These are phyloP conservation scores for Sesia bembeciformis DNA, from an alignment of 2,888 invertebrate genomes.

Conservation along the genomic window DNA sequence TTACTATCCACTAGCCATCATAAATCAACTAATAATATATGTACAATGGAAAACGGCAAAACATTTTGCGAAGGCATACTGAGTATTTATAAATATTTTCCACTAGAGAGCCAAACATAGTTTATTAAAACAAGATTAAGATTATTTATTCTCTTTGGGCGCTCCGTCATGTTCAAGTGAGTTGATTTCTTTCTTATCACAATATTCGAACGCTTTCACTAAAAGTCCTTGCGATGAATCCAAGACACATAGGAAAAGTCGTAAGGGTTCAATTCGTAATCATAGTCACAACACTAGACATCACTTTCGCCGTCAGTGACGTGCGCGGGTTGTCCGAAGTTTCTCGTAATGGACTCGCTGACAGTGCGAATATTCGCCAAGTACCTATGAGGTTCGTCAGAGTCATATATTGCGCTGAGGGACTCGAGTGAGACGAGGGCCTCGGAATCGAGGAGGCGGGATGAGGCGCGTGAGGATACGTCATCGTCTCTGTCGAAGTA, in stretches of 20 bases:
- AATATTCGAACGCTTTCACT: conserved; percentile 12
- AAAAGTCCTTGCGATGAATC: too few species aligned
- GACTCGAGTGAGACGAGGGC: conserved; percentile 86
- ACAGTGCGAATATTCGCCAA: conserved; percentile 83
- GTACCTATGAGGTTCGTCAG: conserved; percentile 78
- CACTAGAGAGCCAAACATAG: conserved; percentile 48
- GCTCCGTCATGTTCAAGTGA: conserved; percentile 29
- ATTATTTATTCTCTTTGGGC: conserved; percentile 20
- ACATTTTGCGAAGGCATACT: conserved; percentile 5
- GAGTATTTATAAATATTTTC: conserved; percentile 44
- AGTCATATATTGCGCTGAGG: conserved; percentile 87
- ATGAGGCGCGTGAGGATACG: conserved; percentile 88
- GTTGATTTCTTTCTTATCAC: conserved; percentile 35
- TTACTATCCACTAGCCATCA: too few species aligned
- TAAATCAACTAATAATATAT: neutral
- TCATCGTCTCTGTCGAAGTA: conserved; percentile 84
- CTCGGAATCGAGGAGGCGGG: conserved; percentile 85
- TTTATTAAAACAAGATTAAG: neutral
- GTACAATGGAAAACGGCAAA: neutral
- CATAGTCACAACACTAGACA: conserved; percentile 48
- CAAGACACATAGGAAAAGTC: too few species aligned
- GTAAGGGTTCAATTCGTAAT: neutral
- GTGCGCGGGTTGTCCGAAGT: conserved; percentile 81
- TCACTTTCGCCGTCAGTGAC: conserved; percentile 81
- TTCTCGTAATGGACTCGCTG: conserved; percentile 83